Percentiles rank a stretch among this genome's conserved stretches.
phyloP scores from a whole-genome alignment of 2,113 vertebrate species.

The Calidris pugnax region DNA sequence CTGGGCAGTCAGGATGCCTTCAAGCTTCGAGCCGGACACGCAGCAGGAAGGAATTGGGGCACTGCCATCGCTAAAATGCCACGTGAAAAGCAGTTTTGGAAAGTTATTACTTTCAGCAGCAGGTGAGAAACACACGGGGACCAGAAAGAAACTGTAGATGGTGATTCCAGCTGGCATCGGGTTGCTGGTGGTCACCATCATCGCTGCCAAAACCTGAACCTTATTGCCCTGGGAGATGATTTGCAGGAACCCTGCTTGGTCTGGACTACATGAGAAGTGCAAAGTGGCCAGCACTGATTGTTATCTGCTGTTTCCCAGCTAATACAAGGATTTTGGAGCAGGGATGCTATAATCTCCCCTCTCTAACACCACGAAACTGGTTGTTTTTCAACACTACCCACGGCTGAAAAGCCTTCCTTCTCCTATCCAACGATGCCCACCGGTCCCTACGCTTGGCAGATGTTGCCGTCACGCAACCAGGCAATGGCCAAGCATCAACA shows the following conservation, averaged over 20 bases:
- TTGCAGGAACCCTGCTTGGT: background rate
- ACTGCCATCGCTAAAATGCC: background rate
- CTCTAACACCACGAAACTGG: background rate
- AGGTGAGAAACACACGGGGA: background rate
- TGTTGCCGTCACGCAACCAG: rapidly evolving
- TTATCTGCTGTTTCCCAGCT: background rate
- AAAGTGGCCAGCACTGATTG: too few relatives aligned
- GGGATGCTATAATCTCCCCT: too few relatives aligned
- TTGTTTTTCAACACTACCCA: background rate
- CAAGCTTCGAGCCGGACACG: background rate
- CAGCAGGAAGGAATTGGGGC: background rate
- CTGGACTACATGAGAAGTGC: background rate
- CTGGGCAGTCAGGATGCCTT: rapidly evolving
- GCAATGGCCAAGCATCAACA: background rate
- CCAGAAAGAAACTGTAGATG: background rate
- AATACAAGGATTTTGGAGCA: rapidly evolving
- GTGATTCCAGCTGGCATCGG: rapidly evolving
- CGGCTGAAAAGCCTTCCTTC: background rate
- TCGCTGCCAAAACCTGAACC: background rate
- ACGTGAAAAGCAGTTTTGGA: background rate
- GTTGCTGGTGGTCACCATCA: too few relatives aligned
- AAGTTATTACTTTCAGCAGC: background rate
- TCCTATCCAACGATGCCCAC: background rate
- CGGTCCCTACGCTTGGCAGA: background rate
- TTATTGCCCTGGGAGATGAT: background rate